Evolutionary conservation across 1,140 invertebrate genomes (phyloP).

Genomic region (Conopomorpha cramerella): DNA sequence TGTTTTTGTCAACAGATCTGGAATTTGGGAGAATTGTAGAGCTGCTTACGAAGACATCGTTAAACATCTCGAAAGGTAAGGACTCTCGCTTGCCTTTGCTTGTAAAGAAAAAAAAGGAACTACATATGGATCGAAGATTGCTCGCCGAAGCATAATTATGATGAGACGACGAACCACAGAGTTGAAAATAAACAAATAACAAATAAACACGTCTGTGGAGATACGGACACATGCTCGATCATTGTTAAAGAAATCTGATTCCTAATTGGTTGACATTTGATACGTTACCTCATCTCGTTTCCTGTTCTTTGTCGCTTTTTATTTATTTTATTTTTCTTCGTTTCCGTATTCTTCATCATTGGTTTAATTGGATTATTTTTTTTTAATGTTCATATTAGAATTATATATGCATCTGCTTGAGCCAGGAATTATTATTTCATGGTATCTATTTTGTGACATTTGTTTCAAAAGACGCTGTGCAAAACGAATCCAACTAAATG

Average conservation of each 20-base stretch:
- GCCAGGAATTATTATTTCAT: too few relatives aligned
- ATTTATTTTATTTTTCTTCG: conserved; percentile 8
- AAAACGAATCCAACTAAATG: conserved; percentile 2
- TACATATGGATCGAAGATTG: too few relatives aligned
- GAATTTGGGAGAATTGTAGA: conserved; percentile 92
- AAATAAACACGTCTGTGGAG: too few relatives aligned
- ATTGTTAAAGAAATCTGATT: conserved; percentile 6
- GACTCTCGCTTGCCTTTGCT: neutral
- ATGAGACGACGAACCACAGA: too few relatives aligned
- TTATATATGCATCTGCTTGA: too few relatives aligned
- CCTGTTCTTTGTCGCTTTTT: conserved; percentile 5
- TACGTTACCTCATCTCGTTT: conserved; percentile 4
- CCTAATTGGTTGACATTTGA: conserved; percentile 10
- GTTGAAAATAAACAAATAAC: too few relatives aligned
- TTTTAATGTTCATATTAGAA: too few relatives aligned
- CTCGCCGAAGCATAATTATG: neutral
- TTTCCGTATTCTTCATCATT: conserved; percentile 9
- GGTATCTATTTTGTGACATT: too few relatives aligned
- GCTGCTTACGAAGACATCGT: conserved; percentile 92
- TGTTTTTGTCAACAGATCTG: conserved; percentile 73
- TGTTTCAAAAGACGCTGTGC: too few relatives aligned
- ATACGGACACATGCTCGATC: too few relatives aligned
- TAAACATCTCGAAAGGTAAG: conserved; percentile 89
- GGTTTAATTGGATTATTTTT: too few relatives aligned
- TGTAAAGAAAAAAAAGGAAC: too few relatives aligned